A percentile compares a stretch with the other conserved stretches of the same genome.
These are phyloP conservation scores for Cephus pulcher DNA, from an alignment of 2,888 invertebrate genomes.

Conservation along the genomic window DNA sequence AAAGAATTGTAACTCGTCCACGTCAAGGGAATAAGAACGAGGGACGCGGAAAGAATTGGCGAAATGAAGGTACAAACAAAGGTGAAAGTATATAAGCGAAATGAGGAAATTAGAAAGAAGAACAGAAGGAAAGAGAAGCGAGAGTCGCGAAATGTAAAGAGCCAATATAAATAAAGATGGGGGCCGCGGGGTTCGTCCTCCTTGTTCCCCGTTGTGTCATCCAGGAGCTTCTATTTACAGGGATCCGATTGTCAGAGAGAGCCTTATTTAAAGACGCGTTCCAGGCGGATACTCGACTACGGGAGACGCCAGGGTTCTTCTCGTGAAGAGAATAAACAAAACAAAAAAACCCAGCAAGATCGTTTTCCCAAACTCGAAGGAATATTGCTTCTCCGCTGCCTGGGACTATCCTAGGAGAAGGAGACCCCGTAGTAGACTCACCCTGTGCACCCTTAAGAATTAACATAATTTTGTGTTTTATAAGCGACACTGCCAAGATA, in stretches of 20 bases:
- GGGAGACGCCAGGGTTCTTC: neutral
- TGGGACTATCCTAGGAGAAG: slow-evolving; percentile 7
- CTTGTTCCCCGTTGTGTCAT: neutral
- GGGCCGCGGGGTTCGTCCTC: neutral
- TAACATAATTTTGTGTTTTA: slow-evolving; percentile 43
- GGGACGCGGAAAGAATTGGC: neutral
- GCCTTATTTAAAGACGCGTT: slow-evolving; percentile 35
- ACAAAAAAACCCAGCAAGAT: neutral
- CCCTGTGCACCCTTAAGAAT: slow-evolving; percentile 17
- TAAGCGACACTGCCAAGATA: slow-evolving; percentile 27
- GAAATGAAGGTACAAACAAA: neutral
- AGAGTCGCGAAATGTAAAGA: neutral
- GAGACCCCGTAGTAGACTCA: neutral
- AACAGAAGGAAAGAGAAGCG: neutral
- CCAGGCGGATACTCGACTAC: neutral
- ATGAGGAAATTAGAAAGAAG: neutral
- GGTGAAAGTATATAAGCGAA: neutral
- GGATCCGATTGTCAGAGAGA: slow-evolving; percentile 33
- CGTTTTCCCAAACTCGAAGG: neutral
- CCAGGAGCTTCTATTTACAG: slow-evolving; percentile 23
- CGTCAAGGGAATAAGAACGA: neutral
- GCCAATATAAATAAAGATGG: neutral
- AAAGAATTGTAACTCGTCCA: neutral
- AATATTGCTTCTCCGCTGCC: neutral
- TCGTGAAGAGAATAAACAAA: neutral